A percentile compares a stretch with the other conserved stretches of the same genome.
Conservation (phyloP, 2,113 vertebrate species). For the Microtus ochrogaster region DNA sequence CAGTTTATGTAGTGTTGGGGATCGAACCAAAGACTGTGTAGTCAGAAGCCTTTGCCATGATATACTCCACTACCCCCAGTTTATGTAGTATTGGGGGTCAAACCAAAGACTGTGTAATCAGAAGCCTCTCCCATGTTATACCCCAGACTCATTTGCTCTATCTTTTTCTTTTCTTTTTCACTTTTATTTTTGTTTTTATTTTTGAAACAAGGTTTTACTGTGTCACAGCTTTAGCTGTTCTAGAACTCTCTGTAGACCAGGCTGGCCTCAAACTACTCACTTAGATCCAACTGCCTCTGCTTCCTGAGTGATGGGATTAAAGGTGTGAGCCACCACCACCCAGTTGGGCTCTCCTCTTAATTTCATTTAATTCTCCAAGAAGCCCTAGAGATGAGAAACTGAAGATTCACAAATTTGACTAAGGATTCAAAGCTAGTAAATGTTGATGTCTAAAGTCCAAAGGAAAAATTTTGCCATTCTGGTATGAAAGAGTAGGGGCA, state of each 20-base stretch:
- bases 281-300: background rate
- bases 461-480: constrained; percentile 7
- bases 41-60: background rate
- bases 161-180: background rate
- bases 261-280: background rate
- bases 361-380: background rate
- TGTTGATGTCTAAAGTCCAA: constrained; percentile 6
- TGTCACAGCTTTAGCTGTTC: background rate
- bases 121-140: background rate
- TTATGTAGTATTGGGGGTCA: too few relatives aligned
- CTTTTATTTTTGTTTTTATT: background rate
- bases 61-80: too few relatives aligned
- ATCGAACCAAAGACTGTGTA: background rate
- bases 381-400: background rate
- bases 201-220: background rate
- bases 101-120: background rate
- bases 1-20: background rate
- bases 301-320: background rate
- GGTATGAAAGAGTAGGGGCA: background rate
- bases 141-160: background rate
- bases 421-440: background rate
- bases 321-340: background rate
- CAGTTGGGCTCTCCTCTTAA: background rate
- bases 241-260: background rate
- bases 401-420: background rate